Base-by-base conservation (phyloP, 2,888 invertebrate genomes). In the Agrotis exclamationis region DNA sequence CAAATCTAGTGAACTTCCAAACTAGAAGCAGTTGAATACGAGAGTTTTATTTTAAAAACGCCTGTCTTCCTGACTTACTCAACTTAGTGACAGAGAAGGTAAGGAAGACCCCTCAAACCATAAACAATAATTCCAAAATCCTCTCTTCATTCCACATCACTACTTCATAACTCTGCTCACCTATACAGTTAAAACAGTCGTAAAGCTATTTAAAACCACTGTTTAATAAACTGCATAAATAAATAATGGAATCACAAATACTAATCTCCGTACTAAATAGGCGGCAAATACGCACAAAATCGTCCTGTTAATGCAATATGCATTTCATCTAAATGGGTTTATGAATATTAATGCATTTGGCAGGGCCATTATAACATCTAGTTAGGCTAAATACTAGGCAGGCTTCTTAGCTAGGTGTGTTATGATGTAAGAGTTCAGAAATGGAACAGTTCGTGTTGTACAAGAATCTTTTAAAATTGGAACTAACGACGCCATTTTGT, bases 281-380 rank as follows among this genome's bases (percentile, higher is more conserved):
- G 24, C 65, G 44, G 65, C 63, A 47, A 76, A 70, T 20, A 44
- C 50, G 47, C 50, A 47, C 58, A 70, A 63, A 65, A 76, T 51
- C 51, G 69, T 51, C 53, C 45, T 45, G 57, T 50, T 80, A 77
- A 78, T 78, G 54, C 62, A 80, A 70, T 71, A 76, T 70, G 64
- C 78, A 80, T 75, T 70, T 58, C 58, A 59, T 14, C 22, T 53
- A 65, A 69, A 80, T 70, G 58, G 62, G 63, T 59, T 65, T 56
- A 63, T 69, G 76, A 64, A 80, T 76, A 80, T 65, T 65, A 76
- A 78, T 81, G 70, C 48, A 64, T 62, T 54, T 50, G 44, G 45
- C 47, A 24, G 28, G 14, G 39, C 64, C 44, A 74, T 62, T 79
- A 56, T 13, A 39, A 65, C 22, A 50, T 59, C 45, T 72, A 54